These are phyloP conservation scores for Ophion ventricosus DNA, from an alignment of 2,888 invertebrate genomes.

Conservation along the genomic window DNA sequence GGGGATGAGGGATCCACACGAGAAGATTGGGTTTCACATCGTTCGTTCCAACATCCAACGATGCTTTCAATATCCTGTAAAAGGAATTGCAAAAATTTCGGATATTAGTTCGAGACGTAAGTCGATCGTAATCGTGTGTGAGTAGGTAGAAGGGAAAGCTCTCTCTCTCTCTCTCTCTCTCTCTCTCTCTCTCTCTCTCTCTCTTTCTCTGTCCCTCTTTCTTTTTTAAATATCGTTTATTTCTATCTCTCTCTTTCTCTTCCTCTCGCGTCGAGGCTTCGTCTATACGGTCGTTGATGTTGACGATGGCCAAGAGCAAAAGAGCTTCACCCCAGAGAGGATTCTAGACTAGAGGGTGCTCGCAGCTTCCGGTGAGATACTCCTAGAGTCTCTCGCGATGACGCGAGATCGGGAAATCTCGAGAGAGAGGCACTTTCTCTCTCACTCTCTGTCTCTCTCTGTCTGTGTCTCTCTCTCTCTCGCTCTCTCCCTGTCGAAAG, in stretches of 20 bases:
- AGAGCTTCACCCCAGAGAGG: conserved; percentile 29
- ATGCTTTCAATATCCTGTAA: conserved; percentile 76
- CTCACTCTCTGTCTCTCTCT: too few species aligned
- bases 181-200: conserved; percentile 32
- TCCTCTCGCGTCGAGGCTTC: conserved; percentile 15
- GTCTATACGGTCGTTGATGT: conserved; percentile 25
- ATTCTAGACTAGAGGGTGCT: conserved; percentile 40
- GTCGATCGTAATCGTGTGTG: conserved; percentile 78
- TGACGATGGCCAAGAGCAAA: conserved; percentile 25
- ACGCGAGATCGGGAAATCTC: conserved; percentile 34
- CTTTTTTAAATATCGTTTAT: conserved; percentile 29
- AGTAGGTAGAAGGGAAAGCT: conserved; percentile 49
- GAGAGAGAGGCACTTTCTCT: conserved; percentile 31
- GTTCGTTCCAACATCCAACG: conserved; percentile 51
- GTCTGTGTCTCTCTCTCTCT: too few species aligned
- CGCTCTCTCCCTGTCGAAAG: conserved; percentile 11
- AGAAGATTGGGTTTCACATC: conserved; percentile 68
- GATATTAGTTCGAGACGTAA: conserved; percentile 77
- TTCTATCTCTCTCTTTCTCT: conserved; percentile 15
- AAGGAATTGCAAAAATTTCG: conserved; percentile 80
- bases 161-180: conserved; percentile 39
- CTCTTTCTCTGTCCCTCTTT: conserved; percentile 19
- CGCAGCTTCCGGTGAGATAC: conserved; percentile 42
- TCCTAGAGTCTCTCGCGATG: conserved; percentile 35
- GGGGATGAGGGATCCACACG: conserved; percentile 20